These are phyloP conservation scores for Oxycera nigricornis DNA, from an alignment of 2,888 invertebrate species.

Conservation along the genomic window DNA sequence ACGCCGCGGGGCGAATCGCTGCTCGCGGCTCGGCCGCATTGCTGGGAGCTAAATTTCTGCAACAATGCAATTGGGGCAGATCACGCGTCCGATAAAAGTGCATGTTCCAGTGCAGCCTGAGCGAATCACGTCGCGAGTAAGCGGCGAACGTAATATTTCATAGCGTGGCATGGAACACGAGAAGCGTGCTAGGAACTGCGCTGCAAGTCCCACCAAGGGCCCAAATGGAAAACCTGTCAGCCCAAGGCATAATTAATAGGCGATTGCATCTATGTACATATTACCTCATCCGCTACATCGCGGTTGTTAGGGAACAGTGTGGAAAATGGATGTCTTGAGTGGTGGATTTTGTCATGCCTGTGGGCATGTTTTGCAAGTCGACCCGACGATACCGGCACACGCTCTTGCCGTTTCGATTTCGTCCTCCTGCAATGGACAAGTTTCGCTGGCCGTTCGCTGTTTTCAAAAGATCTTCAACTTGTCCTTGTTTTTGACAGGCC, in stretches of 20 bases:
- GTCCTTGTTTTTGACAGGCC: background rate
- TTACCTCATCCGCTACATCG: slow-evolving; percentile 29
- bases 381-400: slow-evolving; percentile 24
- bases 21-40: too few species aligned
- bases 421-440: background rate
- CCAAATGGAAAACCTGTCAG: slow-evolving; percentile 34
- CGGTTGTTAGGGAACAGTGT: background rate
- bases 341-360: slow-evolving; percentile 24
- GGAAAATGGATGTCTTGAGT: slow-evolving; percentile 26
- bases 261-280: slow-evolving; percentile 37
- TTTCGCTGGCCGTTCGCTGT: background rate
- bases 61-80: slow-evolving; percentile 6
- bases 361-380: slow-evolving; percentile 13
- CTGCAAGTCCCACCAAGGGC: slow-evolving; percentile 1
- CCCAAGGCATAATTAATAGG: slow-evolving; percentile 32
- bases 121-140: background rate
- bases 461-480: background rate
- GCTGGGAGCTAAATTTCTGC: background rate
- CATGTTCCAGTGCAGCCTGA: background rate
- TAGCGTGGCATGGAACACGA: slow-evolving; percentile 28
- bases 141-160: slow-evolving; percentile 15
- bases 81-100: background rate
- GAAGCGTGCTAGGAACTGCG: slow-evolving; percentile 33
- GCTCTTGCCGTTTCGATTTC: slow-evolving; percentile 26
- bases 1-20: too few species aligned